A percentile compares a stretch with the other conserved stretches of the same genome.
Conservation (phyloP, 2,113 vertebrate genomes). For the Shinisaurus crocodilurus region DNA sequence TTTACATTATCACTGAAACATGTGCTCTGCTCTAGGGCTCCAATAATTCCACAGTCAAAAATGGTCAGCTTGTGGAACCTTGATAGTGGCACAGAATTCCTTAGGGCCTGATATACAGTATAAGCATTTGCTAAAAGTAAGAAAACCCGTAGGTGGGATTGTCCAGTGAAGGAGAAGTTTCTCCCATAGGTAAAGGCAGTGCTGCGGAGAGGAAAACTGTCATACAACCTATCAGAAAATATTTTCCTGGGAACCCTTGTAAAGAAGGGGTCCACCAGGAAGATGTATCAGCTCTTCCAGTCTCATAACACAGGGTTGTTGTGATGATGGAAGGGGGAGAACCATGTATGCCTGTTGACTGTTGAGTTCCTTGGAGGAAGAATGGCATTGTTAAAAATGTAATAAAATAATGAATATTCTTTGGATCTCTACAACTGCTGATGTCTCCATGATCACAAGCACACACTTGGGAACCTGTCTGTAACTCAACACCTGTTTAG, state of each 20-base stretch:
- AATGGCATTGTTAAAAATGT: not conserved
- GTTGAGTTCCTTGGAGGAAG: not conserved
- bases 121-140: too few species aligned
- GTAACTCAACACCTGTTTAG: not conserved
- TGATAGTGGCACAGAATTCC: too few species aligned
- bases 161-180: too few species aligned
- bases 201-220: too few species aligned
- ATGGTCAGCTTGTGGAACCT: too few species aligned
- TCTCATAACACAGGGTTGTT: not conserved
- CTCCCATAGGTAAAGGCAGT: too few species aligned
- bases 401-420: not conserved
- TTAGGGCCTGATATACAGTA: too few species aligned
- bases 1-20: not conserved
- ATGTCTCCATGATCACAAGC: not conserved
- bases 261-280: too few species aligned
- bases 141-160: too few species aligned
- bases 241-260: too few species aligned
- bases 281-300: too few species aligned
- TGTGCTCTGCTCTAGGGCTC: not conserved
- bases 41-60: not conserved
- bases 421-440: not conserved
- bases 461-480: not conserved
- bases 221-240: too few species aligned
- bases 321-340: not conserved
- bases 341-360: not conserved